Conservation (phyloP, 2,113 vertebrate species). For the Glaucidium brasilianum region DNA sequence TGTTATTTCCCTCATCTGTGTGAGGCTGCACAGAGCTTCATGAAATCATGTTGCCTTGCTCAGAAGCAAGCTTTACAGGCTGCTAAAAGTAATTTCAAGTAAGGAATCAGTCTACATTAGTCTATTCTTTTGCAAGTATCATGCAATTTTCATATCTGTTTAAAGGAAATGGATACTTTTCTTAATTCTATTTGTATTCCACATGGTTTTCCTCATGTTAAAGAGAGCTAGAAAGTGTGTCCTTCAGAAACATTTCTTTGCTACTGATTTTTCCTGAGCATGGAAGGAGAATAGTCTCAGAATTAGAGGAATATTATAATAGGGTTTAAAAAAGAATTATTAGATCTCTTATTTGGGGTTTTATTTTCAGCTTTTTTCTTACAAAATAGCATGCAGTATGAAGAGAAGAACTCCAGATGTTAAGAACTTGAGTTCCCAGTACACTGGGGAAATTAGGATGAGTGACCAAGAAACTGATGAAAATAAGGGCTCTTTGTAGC, state of each 20-base stretch:
- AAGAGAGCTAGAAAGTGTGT: neutral
- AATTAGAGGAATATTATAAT: neutral
- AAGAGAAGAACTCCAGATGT: conserved; percentile 18
- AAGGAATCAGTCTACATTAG: neutral
- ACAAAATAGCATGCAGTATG: neutral
- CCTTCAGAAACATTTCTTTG: neutral
- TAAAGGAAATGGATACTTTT: neutral
- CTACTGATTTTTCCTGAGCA: neutral
- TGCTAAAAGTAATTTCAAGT: neutral
- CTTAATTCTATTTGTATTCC: neutral
- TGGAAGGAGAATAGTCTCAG: neutral
- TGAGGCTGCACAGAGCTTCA: neutral
- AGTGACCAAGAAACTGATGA: conserved; percentile 12
- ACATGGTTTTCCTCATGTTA: neutral
- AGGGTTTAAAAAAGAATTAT: neutral
- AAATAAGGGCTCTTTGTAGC: neutral
- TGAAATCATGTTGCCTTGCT: neutral
- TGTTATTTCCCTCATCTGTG: neutral
- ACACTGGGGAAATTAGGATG: neutral
- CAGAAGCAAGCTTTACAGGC: neutral
- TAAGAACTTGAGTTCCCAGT: neutral
- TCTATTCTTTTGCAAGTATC: neutral
- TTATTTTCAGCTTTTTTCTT: neutral
- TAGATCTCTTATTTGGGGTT: neutral
- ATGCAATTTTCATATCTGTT: neutral